Percentiles rank a stretch among this genome's conserved stretches.
These are phyloP conservation scores for Oxycera nigricornis DNA, from an alignment of 2,888 invertebrate genomes.

Conservation along the genomic window DNA sequence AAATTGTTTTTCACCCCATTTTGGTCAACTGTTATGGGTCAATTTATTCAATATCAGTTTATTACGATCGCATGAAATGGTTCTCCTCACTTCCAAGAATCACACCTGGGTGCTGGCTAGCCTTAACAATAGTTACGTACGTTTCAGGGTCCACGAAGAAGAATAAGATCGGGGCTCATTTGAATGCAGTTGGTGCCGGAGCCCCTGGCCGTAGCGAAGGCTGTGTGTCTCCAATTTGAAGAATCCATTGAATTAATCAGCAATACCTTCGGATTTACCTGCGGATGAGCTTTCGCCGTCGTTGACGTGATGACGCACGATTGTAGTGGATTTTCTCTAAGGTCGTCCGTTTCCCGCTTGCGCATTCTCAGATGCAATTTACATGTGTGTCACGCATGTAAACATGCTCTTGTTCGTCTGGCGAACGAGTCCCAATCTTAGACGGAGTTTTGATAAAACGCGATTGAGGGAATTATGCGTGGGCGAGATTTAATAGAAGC, in stretches of 20 bases:
- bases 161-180: constrained; percentile 45
- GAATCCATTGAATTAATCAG: constrained; percentile 19
- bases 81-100: constrained; percentile 23
- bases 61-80: not conserved
- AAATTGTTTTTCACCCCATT: not conserved
- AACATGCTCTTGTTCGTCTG: not conserved
- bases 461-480: not conserved
- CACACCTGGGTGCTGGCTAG: not conserved
- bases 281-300: not conserved
- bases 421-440: not conserved
- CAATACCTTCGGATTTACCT: constrained; percentile 44
- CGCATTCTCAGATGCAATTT: not conserved
- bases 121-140: not conserved
- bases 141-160: not conserved
- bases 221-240: not conserved
- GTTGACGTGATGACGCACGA: constrained; percentile 33
- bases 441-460: constrained; percentile 1
- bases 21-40: not conserved
- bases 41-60: not conserved
- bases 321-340: constrained; percentile 39
- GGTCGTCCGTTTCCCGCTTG: constrained; percentile 23
- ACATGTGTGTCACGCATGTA: not conserved
- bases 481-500: not conserved
- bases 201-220: constrained; percentile 41
- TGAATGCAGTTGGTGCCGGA: constrained; percentile 49